Evolutionary conservation across 2,797 vertebrate genomes (phyloP), one percentile per base, ranked within the genome.

Genomic region (Falco peregrinus): DNA sequence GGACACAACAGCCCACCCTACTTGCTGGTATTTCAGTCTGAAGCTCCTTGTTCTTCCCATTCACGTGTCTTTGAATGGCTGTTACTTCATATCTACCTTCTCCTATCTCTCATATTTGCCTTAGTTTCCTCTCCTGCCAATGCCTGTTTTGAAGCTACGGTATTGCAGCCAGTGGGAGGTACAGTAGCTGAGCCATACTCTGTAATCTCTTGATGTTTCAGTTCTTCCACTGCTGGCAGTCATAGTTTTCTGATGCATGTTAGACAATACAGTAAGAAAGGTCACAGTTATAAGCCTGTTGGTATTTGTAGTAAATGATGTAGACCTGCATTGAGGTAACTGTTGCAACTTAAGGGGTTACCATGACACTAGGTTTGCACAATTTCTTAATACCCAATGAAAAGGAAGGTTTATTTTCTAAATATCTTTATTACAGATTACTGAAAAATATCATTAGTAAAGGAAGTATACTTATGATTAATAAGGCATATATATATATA

Each of bases 331-430:
- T 65, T 76, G 89, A 69, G 26, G 31, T 18, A 37, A 43, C 17
- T n/a, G 11, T 69, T 0, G 0, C 6, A 4, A 35, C 24, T 76
- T 85, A 51, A 60, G 33, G 18, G 10, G 8, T 71, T 83, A 26
- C 12, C 10, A 3, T 60, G 37, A 39, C 59, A 26, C 22, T 37
- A 43, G 20, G 8, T 75, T 64, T 71, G 48, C 47, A 47, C 0
- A 3, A 75, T 68, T 79, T 54, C 11, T 5, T 54, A 67, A 51
- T 33, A 64, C 47, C 28, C 5, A 64, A 88, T 26, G 45, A 47
- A 57, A 90, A 0, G 0, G 19, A 53, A 60, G 4, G 21, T 79
- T 80, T 3, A 47, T 83, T 85, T 83, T 76, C 43, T 54, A 78
- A 71, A 59, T 71, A 29, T 4, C 22, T 71, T 71, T 68, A 51